These are phyloP conservation scores for Cartodere bifasciata DNA, from an alignment of 2,888 invertebrate genomes.

Conservation along the genomic window DNA sequence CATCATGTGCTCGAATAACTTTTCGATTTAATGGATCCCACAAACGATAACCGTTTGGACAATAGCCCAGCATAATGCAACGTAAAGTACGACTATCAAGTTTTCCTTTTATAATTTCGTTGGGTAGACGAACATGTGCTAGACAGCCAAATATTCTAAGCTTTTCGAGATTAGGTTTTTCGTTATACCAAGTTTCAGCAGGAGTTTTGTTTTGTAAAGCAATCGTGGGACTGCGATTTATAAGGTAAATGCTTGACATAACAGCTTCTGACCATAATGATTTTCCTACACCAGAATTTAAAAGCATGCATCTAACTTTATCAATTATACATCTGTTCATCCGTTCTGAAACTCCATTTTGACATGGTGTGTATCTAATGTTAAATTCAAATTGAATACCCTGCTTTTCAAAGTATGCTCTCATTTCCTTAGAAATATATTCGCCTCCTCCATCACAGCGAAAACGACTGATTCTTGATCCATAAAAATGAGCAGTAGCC, in stretches of 20 bases:
- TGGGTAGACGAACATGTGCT: slow-evolving; percentile 9
- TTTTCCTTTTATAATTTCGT: slow-evolving; percentile 9
- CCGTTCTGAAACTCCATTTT: too few species aligned
- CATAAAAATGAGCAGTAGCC: slow-evolving; percentile 10
- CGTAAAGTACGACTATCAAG: slow-evolving; percentile 7
- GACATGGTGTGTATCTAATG: slow-evolving; percentile 13
- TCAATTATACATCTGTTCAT: too few species aligned
- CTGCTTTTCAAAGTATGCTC: slow-evolving; percentile 15
- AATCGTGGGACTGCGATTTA: slow-evolving; percentile 25
- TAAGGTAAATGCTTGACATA: slow-evolving; percentile 23
- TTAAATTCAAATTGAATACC: slow-evolving; percentile 23
- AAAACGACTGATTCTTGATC: slow-evolving; percentile 4
- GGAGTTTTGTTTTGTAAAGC: slow-evolving; percentile 24
- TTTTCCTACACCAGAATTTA: slow-evolving; percentile 22
- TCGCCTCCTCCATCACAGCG: slow-evolving; percentile 23
- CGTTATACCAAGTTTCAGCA: slow-evolving; percentile 25
- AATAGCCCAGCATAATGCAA: slow-evolving; percentile 12
- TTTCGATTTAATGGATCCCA: slow-evolving; percentile 15
- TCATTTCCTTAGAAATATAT: slow-evolving; percentile 23
- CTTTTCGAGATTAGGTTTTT: slow-evolving; percentile 23
- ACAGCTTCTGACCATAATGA: slow-evolving; percentile 28
- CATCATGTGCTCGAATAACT: slow-evolving; percentile 15
- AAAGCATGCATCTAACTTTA: slow-evolving; percentile 24
- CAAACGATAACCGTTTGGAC: slow-evolving; percentile 14
- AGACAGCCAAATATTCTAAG: slow-evolving; percentile 22